A percentile compares a stretch with the other conserved stretches of the same genome.
These are phyloP conservation scores for Sebastolobus altivelis DNA, from an alignment of 2,797 vertebrate genomes.

Conservation along the genomic window DNA sequence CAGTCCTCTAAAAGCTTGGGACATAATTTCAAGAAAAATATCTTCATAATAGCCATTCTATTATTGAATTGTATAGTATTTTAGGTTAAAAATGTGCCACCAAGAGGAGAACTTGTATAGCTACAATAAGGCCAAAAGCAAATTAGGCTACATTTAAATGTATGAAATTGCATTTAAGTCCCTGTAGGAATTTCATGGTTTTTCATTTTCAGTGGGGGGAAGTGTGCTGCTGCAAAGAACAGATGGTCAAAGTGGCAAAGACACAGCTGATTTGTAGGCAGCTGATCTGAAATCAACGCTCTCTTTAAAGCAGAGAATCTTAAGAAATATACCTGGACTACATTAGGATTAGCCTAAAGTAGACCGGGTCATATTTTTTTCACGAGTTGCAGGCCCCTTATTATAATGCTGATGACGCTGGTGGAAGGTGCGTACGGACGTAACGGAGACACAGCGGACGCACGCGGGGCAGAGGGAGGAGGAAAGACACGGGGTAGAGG, in stretches of 20 bases:
- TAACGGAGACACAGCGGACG: slow-evolving; percentile 85
- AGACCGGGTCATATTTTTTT: slow-evolving; percentile 66
- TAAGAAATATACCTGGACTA: background rate
- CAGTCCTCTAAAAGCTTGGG: background rate
- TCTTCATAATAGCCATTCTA: background rate
- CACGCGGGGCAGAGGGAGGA: slow-evolving; percentile 79
- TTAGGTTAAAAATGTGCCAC: background rate
- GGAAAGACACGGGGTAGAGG: slow-evolving; percentile 68
- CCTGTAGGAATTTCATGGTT: background rate
- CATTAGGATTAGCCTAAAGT: slow-evolving; percentile 16
- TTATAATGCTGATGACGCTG: slow-evolving; percentile 80
- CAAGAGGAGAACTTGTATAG: background rate
- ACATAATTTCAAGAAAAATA: background rate
- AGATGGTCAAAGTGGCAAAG: background rate
- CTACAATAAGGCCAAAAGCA: background rate
- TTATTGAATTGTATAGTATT: background rate
- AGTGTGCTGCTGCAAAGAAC: background rate
- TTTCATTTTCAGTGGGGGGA: background rate
- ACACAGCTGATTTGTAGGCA: background rate
- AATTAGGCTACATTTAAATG: background rate
- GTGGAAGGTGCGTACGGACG: slow-evolving; percentile 76
- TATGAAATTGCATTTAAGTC: background rate
- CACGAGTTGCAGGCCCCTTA: slow-evolving; percentile 57
- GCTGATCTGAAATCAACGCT: slow-evolving; percentile 1
- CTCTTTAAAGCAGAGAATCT: background rate